Evolutionary conservation across 35 echinoderm and acorn worm genomes (phyloP).

Genomic region (Anneissia japonica): DNA sequence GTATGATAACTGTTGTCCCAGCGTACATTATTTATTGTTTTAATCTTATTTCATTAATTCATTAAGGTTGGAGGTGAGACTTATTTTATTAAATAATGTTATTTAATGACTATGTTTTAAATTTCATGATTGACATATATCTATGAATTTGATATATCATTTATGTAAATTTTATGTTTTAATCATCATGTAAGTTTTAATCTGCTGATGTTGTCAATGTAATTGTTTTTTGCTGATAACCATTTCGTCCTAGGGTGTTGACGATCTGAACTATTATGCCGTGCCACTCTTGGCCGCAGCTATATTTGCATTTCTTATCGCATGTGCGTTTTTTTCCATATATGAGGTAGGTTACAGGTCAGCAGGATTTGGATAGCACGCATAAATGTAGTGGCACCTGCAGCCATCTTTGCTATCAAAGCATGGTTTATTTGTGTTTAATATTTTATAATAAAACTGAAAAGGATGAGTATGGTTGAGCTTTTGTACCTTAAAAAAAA

Average conservation of each 20-base stretch:
- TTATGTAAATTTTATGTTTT: not conserved
- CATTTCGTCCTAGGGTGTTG: conserved; percentile 26
- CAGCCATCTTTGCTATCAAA: not conserved
- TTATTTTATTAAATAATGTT: too few species aligned
- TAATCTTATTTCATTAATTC: too few species aligned
- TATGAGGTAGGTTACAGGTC: conserved; percentile 71
- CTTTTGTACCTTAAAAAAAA: not conserved
- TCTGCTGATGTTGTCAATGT: not conserved
- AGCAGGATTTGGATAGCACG: not conserved
- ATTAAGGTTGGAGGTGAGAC: too few species aligned
- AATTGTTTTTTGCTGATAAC: conserved; percentile 17
- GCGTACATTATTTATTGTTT: too few species aligned
- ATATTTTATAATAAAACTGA: not conserved
- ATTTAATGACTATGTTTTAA: too few species aligned
- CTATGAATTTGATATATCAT: too few species aligned
- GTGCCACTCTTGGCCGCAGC: conserved; percentile 80
- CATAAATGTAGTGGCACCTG: not conserved
- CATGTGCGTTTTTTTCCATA: conserved; percentile 58
- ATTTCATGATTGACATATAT: too few species aligned
- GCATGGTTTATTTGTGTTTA: not conserved
- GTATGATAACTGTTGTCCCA: too few species aligned
- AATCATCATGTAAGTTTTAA: too few species aligned
- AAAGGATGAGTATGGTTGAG: not conserved
- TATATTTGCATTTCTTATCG: conserved; percentile 78
- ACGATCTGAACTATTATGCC: conserved; percentile 73